Evolutionary conservation across 2,113 vertebrate species (phyloP).

Genomic region (Varanus komodoensis): DNA sequence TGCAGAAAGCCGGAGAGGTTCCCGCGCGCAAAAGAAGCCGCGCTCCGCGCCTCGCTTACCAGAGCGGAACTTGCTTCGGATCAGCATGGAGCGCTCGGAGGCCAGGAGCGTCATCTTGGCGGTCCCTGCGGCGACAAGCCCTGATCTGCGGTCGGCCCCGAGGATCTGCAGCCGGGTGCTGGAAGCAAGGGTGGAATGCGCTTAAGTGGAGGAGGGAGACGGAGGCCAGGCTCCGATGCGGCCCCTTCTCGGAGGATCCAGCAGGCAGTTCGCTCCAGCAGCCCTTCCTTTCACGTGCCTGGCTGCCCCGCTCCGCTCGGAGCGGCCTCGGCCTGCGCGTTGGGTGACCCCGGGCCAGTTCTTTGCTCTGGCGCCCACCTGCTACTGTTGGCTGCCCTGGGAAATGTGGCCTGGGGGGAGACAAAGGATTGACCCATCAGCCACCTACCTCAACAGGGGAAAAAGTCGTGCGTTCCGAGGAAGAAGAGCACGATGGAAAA

Average conservation of each 20-base stretch:
- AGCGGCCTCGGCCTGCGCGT: too few relatives aligned
- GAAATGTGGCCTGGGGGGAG: too few relatives aligned
- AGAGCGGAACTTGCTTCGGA: conserved; percentile 93
- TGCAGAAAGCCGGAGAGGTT: neutral
- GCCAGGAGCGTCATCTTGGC: conserved; percentile 87
- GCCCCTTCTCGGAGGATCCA: neutral
- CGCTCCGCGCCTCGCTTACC: conserved; percentile 78
- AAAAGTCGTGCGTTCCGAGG: too few relatives aligned
- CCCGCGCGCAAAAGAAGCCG: neutral
- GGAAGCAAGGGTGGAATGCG: neutral
- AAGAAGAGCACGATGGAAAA: neutral
- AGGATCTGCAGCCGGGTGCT: too few relatives aligned
- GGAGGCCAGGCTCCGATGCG: neutral
- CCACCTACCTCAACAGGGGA: too few relatives aligned
- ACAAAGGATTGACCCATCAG: too few relatives aligned
- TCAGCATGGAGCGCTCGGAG: conserved; percentile 90
- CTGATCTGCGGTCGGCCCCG: neutral
- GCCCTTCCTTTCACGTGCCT: too few relatives aligned
- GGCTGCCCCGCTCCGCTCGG: too few relatives aligned
- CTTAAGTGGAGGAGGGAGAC: too few relatives aligned
- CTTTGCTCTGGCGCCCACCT: too few relatives aligned
- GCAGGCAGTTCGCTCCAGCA: too few relatives aligned
- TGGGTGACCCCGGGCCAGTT: too few relatives aligned
- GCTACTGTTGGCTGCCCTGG: neutral
- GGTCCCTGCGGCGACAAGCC: neutral